These are phyloP conservation scores for Onychomys arenicola DNA, from an alignment of 2,797 vertebrate species.

Conservation along the genomic window DNA sequence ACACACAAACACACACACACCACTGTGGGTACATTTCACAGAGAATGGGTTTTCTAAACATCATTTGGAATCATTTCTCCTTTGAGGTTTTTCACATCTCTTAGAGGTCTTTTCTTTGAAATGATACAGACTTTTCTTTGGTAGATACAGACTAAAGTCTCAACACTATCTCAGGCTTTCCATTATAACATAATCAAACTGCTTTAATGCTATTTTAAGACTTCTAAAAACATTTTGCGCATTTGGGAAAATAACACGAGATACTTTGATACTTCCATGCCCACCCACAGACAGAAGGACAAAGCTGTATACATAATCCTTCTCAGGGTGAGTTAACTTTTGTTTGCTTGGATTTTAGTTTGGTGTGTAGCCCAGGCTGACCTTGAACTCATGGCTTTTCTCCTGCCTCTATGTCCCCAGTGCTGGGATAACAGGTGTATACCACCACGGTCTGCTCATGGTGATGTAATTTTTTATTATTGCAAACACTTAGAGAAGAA, in stretches of 20 bases:
- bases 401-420: background rate
- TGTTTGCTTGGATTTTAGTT: background rate
- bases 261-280: background rate
- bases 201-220: background rate
- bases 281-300: background rate
- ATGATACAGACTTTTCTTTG: no score
- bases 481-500: conserved; percentile 27
- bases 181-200: conserved; percentile 9
- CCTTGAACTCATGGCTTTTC: background rate
- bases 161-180: background rate
- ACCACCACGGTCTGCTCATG: background rate
- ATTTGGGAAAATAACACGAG: background rate
- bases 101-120: conserved; percentile 39
- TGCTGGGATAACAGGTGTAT: background rate
- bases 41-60: conserved; percentile 23
- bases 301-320: background rate
- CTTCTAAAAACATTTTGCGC: background rate
- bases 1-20: no score
- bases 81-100: background rate
- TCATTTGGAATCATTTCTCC: conserved; percentile 34
- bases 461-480: background rate
- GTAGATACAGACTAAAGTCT: conserved; percentile 4
- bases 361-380: background rate
- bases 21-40: background rate
- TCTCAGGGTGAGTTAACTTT: background rate